Conservation (phyloP, 2,113 vertebrate genomes). For the Merops nubicus region DNA sequence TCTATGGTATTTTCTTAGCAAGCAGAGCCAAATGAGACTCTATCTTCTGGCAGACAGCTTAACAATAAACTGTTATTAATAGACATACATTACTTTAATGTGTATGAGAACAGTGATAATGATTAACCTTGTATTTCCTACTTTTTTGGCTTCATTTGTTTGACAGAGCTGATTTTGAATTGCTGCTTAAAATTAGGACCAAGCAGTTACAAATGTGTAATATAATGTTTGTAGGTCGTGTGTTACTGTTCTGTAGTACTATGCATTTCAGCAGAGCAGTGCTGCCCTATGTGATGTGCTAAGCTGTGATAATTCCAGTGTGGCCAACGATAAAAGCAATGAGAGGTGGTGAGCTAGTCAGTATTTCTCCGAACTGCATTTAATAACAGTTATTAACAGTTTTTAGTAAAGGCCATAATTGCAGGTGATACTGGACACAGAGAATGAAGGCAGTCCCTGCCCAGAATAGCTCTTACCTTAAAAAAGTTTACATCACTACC, state of each 20-base stretch:
- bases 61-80: not conserved
- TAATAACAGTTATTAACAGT: not conserved
- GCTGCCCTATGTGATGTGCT: rapidly evolving
- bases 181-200: not conserved
- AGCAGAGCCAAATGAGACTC: not conserved
- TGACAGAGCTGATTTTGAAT: not conserved
- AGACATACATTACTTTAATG: not conserved
- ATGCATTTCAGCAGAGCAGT: not conserved
- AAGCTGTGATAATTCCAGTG: not conserved
- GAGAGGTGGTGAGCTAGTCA: not conserved
- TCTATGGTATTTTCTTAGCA: not conserved
- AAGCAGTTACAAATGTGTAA: not conserved
- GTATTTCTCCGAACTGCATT: not conserved
- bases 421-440: not conserved
- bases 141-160: not conserved
- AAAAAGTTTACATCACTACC: not conserved
- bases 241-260: not conserved
- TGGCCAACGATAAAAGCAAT: not conserved
- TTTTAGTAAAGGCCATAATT: not conserved
- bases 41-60: not conserved
- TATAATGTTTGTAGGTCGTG: not conserved
- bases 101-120: not conserved
- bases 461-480: not conserved
- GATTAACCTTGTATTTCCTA: not conserved
- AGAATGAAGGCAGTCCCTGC: not conserved